These are phyloP conservation scores for Perognathus longimembris DNA, from an alignment of 2,113 vertebrate species.

Conservation along the genomic window DNA sequence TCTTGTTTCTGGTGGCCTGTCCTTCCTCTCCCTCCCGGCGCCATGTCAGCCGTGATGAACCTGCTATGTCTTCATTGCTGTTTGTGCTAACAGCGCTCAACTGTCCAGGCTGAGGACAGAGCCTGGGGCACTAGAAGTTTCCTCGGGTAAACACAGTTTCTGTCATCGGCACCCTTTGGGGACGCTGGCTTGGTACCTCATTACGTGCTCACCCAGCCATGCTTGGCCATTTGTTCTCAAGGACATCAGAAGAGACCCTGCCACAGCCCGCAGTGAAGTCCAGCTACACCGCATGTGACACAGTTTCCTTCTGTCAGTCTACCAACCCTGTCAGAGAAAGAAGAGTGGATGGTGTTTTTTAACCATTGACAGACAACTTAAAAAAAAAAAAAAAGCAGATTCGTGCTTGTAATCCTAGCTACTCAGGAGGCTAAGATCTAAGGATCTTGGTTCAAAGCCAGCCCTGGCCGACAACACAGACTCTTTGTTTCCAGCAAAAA, in stretches of 20 bases:
- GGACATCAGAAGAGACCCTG: slow-evolving; percentile 15
- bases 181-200: slow-evolving; percentile 53
- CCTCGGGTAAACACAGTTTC: slow-evolving; percentile 58
- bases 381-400: too few species aligned
- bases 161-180: slow-evolving; percentile 63
- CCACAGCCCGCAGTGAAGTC: background rate
- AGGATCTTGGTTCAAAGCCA: too few species aligned
- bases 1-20: slow-evolving; percentile 35
- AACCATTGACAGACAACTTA: too few species aligned
- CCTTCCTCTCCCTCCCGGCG: slow-evolving; percentile 1
- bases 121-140: slow-evolving; percentile 53
- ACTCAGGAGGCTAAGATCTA: too few species aligned
- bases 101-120: slow-evolving; percentile 26
- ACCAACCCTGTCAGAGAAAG: background rate
- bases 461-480: too few species aligned
- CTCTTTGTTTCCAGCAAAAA: too few species aligned
- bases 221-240: slow-evolving; percentile 63
- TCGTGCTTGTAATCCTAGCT: too few species aligned
- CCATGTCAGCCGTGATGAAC: slow-evolving; percentile 26
- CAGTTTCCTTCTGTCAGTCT: background rate
- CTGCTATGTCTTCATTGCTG: slow-evolving; percentile 64
- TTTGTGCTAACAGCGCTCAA: background rate
- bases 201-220: slow-evolving; percentile 13
- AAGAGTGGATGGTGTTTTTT: background rate
- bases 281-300: background rate